A percentile compares a stretch with the other conserved stretches of the same genome.
These are phyloP conservation scores for Ammospiza caudacuta DNA, from an alignment of 2,113 vertebrate genomes.

Conservation along the genomic window DNA sequence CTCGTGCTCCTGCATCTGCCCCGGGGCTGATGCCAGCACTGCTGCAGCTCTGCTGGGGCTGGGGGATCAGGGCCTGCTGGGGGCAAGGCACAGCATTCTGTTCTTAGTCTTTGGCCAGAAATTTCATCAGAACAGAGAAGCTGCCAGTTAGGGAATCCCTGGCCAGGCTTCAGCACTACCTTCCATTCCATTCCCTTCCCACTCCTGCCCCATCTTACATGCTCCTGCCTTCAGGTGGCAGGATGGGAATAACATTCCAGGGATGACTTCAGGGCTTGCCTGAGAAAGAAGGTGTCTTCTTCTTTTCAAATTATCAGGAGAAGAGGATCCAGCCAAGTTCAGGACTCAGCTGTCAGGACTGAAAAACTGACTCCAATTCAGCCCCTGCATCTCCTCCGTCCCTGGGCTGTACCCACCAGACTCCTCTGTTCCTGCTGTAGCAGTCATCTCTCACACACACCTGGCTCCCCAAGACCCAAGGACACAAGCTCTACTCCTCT, in stretches of 20 bases:
- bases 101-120: not conserved
- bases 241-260: not conserved
- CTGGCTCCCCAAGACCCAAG: not conserved
- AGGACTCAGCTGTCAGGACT: not conserved
- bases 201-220: not conserved
- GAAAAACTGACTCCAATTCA: not conserved
- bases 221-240: too few species aligned
- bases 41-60: not conserved
- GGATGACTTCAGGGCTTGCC: not conserved
- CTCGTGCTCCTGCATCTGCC: not conserved
- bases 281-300: not conserved
- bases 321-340: not conserved
- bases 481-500: not conserved
- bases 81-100: not conserved
- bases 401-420: too few species aligned
- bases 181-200: not conserved
- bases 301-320: not conserved
- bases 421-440: not conserved
- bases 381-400: not conserved
- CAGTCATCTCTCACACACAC: not conserved
- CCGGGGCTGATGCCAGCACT: not conserved
- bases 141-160: too few species aligned
- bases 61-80: not conserved
- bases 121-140: too few species aligned
- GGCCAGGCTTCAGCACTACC: not conserved